Evolutionary conservation across 1,140 invertebrate genomes (phyloP).

Genomic region (Heterodera schachtii): DNA sequence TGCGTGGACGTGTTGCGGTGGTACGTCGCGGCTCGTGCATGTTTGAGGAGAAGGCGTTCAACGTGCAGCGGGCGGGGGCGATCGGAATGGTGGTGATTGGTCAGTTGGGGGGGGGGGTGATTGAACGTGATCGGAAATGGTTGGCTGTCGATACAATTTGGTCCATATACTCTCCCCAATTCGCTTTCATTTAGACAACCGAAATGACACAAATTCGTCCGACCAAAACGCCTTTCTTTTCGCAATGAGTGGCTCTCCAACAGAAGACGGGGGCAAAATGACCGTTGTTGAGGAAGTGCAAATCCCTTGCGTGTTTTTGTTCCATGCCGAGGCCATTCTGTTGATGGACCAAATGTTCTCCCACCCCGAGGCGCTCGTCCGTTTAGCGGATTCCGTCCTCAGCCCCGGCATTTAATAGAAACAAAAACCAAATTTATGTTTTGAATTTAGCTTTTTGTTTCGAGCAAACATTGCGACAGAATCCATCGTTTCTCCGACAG

Average conservation of each 20-base stretch:
- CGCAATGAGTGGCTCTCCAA: constrained; percentile 83
- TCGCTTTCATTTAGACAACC: constrained; percentile 74
- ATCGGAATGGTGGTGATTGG: constrained; percentile 81
- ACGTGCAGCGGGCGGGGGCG: constrained; percentile 81
- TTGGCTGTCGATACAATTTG: neutral
- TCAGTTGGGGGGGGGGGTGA: constrained; percentile 46
- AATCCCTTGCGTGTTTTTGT: constrained; percentile 89
- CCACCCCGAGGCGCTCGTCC: constrained; percentile 33
- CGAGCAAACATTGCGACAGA: constrained; percentile 27
- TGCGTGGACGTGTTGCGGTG: constrained; percentile 80
- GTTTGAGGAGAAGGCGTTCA: constrained; percentile 84
- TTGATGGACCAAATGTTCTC: constrained; percentile 68
- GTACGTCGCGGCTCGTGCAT: constrained; percentile 87
- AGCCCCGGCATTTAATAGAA: constrained; percentile 19
- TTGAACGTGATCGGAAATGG: constrained; percentile 18
- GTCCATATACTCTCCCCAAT: constrained; percentile 8
- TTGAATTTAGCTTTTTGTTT: constrained; percentile 30
- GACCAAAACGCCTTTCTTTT: constrained; percentile 79
- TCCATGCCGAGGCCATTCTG: constrained; percentile 76
- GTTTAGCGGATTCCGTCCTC: constrained; percentile 31
- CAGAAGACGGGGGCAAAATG: constrained; percentile 72
- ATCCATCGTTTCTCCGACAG: constrained; percentile 28
- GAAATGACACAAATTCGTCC: constrained; percentile 74
- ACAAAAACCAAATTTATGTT: neutral
- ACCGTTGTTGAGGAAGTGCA: constrained; percentile 71